Percentiles rank a stretch among this genome's conserved stretches.
These are phyloP conservation scores for Centroberyx gerrardi DNA, from an alignment of 2,797 vertebrate genomes.

Conservation along the genomic window DNA sequence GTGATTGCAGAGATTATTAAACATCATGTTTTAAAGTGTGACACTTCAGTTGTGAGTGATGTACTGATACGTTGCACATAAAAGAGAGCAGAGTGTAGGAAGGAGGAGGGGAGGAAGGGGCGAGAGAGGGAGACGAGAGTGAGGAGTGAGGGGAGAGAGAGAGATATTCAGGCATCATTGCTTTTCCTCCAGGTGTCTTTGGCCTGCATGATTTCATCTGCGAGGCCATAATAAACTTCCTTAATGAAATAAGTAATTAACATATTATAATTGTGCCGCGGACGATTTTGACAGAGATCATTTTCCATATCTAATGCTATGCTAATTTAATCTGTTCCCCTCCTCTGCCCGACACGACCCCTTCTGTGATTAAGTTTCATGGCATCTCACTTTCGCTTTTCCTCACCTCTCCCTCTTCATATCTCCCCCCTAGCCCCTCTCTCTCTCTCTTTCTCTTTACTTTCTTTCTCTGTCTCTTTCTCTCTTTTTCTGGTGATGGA, in stretches of 20 bases:
- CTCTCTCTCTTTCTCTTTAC: conserved; percentile 38
- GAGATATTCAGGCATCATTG: conserved; percentile 88
- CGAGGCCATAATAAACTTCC: conserved; percentile 98
- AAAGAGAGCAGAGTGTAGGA: conserved; percentile 70
- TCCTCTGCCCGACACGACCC: conserved; percentile 97
- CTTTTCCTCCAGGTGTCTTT: conserved; percentile 95
- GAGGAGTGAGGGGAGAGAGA: conserved; percentile 60
- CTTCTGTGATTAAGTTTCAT: conserved; percentile 99
- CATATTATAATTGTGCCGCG: conserved; percentile 99
- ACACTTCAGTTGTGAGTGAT: conserved; percentile 60
- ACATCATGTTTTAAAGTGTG: conserved; percentile 60
- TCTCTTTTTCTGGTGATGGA: conserved; percentile 85
- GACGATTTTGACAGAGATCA: conserved; percentile 99
- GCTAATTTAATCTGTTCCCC: conserved; percentile 99
- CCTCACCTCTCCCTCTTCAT: conserved; percentile 71
- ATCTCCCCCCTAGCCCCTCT: conserved; percentile 9
- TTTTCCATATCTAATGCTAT: conserved; percentile 99
- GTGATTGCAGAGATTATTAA: conserved; percentile 52
- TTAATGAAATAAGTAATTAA: conserved; percentile 99
- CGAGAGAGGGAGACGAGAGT: conserved; percentile 62
- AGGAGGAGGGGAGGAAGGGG: conserved; percentile 33
- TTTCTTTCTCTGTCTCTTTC: conserved; percentile 56
- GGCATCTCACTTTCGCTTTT: conserved; percentile 87
- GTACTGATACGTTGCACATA: conserved; percentile 49
- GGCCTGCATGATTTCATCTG: conserved; percentile 96